Base-by-base conservation (phyloP, 1,140 invertebrate species). In the Micrasema longulum region DNA sequence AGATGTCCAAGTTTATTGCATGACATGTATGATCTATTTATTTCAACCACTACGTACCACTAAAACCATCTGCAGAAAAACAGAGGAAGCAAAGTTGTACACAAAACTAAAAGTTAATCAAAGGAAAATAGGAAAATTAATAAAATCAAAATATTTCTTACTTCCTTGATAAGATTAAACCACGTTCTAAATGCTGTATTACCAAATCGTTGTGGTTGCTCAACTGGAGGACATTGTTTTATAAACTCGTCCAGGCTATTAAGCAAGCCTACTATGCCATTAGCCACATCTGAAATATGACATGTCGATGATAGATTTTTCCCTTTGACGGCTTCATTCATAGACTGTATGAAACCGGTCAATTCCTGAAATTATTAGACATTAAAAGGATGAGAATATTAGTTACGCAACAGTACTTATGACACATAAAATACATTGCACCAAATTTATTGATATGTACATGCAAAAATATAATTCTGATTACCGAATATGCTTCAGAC, bases 201-300 rank as follows among this genome's bases (percentile, higher is more conserved):
- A 11, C 97, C 97, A 90, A 98, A 99, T 73, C 97, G 85, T 81
- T 98, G 96, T 1, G 96, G 96, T 79, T 98, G 96, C 72, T 98
- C 93, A 53, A 96, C 87, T 0, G 96, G 95, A 43, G 95, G 96
- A 75, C 91, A 95, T 75, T 97, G 90, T 78, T 93, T 90, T 70
- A 98, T 90, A 84, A 93, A 89, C 67, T 87, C 81, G 72, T 92
- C 88, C 69, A 98, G 83, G 77, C 87, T 90, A 20, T 94, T 88
- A 38, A 99, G 83, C 70, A 98, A 79, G 0, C 81, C 76, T 2
- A 93, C 63, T 16, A 97, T 77, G 76, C 91, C 91, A 52, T 81
- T 78, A 12, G 93, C 82, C 71, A 85, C 84, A 72, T 88, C 80
- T 63, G 91, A 92, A 77, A 88, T 83, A 62, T 88, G 84, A 76